Base-by-base conservation (phyloP, 2,113 vertebrate genomes). In the Tapirus terrestris region DNA sequence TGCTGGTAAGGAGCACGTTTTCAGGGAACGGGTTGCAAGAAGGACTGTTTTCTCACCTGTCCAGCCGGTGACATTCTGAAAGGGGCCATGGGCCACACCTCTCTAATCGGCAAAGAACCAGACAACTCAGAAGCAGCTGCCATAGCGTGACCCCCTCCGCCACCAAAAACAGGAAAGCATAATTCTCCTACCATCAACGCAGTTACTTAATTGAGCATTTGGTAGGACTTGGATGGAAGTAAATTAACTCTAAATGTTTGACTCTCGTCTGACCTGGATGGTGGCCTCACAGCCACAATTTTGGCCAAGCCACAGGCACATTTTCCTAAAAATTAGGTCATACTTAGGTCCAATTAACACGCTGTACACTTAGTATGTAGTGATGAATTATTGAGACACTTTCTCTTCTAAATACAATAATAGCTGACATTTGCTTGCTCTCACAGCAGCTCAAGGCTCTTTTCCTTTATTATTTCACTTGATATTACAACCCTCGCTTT, bases 301-400 rank as follows among this genome's bases (percentile, higher is more conserved):
- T 23, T 60, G 8, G 70, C 63, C 27, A 43, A 43, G 45, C 5
- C 73, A 56, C 29, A 61, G 20, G 33, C 23, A n/a, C 16, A 23
- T 27, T 39, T 80, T 80, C 27, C 73, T 79, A 48, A 91, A 63
- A 87, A 39, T 23, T 53, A 53, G 68, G 21, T 31, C 29, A 91
- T 13, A 39, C 39, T 80, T 27, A 53, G 21, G 21, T 91, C 17
- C 43, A 8, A 31, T n/a, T 60, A 83, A 75, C n/a, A 36, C 5
- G 4, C 51, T 18, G 0, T 31, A 43, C 4, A 48, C 31, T 36
- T 36, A 53, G 4, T 8, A 53, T 4, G 20, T 3, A 16, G 3
- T 16, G 31, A 76, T 20, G 67, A 43, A 45, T 48, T 33, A 8
- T 14, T 16, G 11, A 2, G 65, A 33, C 10, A n/a, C 63, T 53